Base-by-base conservation (phyloP, 2,797 vertebrate genomes). In the Pseudotriccus pelzelni region DNA sequence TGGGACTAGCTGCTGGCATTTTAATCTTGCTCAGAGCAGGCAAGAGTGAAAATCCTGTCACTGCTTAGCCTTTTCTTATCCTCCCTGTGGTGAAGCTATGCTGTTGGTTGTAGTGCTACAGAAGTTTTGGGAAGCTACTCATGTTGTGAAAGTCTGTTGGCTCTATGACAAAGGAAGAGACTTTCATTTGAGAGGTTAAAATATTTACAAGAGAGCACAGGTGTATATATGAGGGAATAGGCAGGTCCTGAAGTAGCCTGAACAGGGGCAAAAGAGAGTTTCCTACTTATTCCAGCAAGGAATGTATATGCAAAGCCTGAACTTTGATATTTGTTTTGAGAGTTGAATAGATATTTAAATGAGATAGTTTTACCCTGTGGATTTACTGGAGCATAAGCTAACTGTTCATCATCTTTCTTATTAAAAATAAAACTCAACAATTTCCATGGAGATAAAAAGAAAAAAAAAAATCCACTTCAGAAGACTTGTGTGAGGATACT, bases 111-210 rank as follows among this genome's bases (percentile, higher is more conserved):
- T 59, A 84, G 50, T 1, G 2, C 37, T 82, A 56, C 0, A 0
- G 74, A 84, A 70, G 22, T 76, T 84, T 86, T 39, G 52, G 69
- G 87, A 84, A 84, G 46, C 44, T 30, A 70, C 17, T 94, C 41
- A 14, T 75, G 50, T 81, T 84, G 46, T 87, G 84, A 76, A 95
- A 85, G 25, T 66, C 89, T 81, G 53, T 88, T 97, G 96, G 94
- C 96, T 81, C 86, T 94, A 63, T 96, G 95, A 96, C 96, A 53
- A 91, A 94, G 84, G 77, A 83, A 96, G 86, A 93, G 87, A 96
- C 97, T 87, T 90, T 97, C 68, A 28, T 96, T 94, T 97, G 96
- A 78, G 86, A 96, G 92, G 93, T 96, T 95, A 96, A 98, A 94
- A 63, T 94, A 91, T 90, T 96, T 96, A 84, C 93, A 95, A 92